A percentile compares a stretch with the other conserved stretches of the same genome.
phyloP scores from a whole-genome alignment of 2,888 invertebrate species.

The Catocala nupta region DNA sequence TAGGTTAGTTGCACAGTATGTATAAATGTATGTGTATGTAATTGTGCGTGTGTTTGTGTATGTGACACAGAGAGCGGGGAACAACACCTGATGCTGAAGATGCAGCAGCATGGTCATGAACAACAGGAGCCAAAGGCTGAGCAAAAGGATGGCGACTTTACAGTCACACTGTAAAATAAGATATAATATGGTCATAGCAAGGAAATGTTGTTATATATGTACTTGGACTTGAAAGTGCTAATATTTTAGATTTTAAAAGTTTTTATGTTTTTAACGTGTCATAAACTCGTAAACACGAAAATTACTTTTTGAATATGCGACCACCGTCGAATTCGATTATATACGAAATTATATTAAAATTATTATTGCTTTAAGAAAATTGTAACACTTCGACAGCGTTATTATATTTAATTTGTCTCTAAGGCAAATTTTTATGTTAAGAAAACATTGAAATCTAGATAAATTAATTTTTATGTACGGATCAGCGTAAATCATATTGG shows the following conservation, averaged over 20 bases:
- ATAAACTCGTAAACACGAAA: too few species aligned
- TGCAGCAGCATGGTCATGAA: constrained; percentile 65
- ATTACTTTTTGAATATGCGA: not conserved
- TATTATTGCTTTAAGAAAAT: not conserved
- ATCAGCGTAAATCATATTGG: constrained; percentile 1
- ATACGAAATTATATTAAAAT: constrained; percentile 12
- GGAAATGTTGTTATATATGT: not conserved
- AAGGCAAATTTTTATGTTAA: not conserved
- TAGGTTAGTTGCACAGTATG: constrained; percentile 27
- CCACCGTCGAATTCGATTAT: constrained; percentile 18
- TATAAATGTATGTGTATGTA: constrained; percentile 54
- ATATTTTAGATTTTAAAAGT: too few species aligned
- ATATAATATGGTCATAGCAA: constrained; percentile 2
- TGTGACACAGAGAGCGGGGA: constrained; percentile 82
- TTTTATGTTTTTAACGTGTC: too few species aligned
- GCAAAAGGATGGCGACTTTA: constrained; percentile 79
- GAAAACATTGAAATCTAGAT: too few species aligned
- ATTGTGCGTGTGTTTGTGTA: constrained; percentile 72
- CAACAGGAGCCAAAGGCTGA: constrained; percentile 73
- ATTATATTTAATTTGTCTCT: not conserved
- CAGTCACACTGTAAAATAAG: constrained; percentile 74
- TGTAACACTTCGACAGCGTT: too few species aligned
- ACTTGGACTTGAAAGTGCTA: not conserved
- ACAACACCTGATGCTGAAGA: constrained; percentile 74
- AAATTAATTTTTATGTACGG: too few species aligned